Percentiles rank a stretch among this genome's conserved stretches.
These are phyloP conservation scores for Crotalus helleri DNA, from an alignment of 2,113 vertebrate species.

Conservation along the genomic window DNA sequence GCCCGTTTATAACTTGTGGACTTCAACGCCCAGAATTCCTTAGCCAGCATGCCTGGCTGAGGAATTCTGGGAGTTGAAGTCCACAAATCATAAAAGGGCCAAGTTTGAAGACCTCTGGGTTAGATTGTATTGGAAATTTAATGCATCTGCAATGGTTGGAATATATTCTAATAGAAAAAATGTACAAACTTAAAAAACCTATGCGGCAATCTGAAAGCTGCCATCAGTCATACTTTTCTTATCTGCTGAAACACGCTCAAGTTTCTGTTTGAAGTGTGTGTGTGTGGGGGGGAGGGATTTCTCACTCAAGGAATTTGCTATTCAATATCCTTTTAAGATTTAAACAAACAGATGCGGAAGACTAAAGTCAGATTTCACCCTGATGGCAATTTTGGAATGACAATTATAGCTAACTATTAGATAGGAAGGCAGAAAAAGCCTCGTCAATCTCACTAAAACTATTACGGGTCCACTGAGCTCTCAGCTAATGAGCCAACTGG, in stretches of 20 bases:
- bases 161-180: neutral
- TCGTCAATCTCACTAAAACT: neutral
- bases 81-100: no score
- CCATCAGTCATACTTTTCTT: neutral
- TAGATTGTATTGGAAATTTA: neutral
- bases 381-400: constrained; percentile 13
- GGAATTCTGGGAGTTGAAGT: no score
- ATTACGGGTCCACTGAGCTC: neutral
- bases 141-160: neutral
- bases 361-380: constrained; percentile 36
- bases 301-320: constrained; percentile 27
- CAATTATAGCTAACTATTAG: constrained; percentile 26
- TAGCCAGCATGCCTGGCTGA: no score
- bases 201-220: neutral
- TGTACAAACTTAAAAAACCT: neutral
- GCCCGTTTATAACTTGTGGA: no score
- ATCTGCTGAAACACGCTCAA: constrained; percentile 17
- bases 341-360: constrained; percentile 36
- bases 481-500: constrained; percentile 16
- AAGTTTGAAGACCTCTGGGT: no score
- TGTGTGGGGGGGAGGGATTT: neutral
- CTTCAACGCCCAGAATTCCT: no score
- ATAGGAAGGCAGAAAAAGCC: neutral
- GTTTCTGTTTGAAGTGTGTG: neutral
- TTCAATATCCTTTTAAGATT: constrained; percentile 43